phyloP scores from a whole-genome alignment of 2,797 vertebrate genomes.

The Merluccius polli region DNA sequence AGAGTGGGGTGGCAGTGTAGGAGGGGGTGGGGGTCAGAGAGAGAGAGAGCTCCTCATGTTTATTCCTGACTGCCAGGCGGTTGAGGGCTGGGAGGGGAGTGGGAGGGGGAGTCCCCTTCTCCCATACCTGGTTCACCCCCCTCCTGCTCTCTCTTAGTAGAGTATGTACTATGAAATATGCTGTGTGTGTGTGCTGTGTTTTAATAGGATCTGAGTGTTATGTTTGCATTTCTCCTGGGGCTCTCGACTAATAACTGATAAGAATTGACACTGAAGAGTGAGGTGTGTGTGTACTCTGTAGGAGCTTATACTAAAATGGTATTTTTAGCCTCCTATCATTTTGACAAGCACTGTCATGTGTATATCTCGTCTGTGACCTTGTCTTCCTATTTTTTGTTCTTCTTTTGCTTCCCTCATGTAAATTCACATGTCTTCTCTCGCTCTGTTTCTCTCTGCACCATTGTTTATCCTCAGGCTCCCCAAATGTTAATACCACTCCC shows the following conservation, averaged over 20 bases:
- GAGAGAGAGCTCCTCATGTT: constrained; percentile 59
- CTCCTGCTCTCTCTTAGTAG: neutral
- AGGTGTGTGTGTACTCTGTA: constrained; percentile 32
- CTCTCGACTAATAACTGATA: constrained; percentile 47
- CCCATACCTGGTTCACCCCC: too few relatives aligned
- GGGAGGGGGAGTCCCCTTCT: too few relatives aligned
- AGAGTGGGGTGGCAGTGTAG: constrained; percentile 14
- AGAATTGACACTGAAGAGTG: constrained; percentile 41
- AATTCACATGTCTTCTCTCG: neutral
- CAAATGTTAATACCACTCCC: neutral
- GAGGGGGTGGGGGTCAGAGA: neutral
- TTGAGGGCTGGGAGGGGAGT: neutral
- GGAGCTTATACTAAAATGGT: constrained; percentile 20
- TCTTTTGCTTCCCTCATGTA: neutral
- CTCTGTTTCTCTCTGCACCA: neutral
- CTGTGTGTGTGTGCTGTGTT: too few relatives aligned
- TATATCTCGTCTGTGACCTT: constrained; percentile 24
- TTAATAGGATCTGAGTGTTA: neutral
- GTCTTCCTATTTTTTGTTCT: neutral
- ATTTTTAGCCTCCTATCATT: constrained; percentile 46
- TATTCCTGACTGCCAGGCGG: constrained; percentile 54
- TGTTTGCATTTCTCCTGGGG: too few relatives aligned
- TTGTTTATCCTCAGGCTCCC: neutral
- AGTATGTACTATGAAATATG: neutral
- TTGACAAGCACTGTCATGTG: constrained; percentile 32